These are phyloP conservation scores for Nyleta sp. DNA, from an alignment of 2,888 invertebrate species.

Conservation along the genomic window DNA sequence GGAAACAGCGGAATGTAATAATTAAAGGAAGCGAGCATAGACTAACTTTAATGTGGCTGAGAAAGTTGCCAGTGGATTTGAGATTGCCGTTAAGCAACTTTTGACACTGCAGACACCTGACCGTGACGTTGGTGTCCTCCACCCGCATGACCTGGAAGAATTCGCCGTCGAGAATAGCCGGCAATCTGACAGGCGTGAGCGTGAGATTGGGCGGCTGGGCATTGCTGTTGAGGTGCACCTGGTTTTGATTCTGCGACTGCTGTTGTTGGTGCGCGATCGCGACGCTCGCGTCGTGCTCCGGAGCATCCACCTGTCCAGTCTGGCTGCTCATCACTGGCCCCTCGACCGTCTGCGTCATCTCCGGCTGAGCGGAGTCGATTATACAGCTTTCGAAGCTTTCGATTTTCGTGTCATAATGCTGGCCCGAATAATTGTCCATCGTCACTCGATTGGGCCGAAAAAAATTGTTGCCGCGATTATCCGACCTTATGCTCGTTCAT, in stretches of 20 bases:
- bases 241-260: conserved; percentile 69
- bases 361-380: conserved; percentile 73
- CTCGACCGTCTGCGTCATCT: conserved; percentile 72
- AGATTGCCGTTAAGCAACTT: conserved; percentile 80
- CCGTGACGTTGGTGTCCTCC: conserved; percentile 80
- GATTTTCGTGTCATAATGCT: conserved; percentile 77
- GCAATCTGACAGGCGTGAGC: conserved; percentile 78
- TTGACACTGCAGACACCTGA: conserved; percentile 79
- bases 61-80: conserved; percentile 81
- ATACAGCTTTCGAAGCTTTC: conserved; percentile 79
- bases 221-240: conserved; percentile 74
- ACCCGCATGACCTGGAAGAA: conserved; percentile 79
- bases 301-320: conserved; percentile 68
- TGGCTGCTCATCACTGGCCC: conserved; percentile 68
- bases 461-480: too few species aligned
- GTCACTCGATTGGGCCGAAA: too few species aligned
- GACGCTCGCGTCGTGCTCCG: conserved; percentile 70
- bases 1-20: too few species aligned
- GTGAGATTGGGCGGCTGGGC: conserved; percentile 73
- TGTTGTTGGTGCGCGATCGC: conserved; percentile 66
- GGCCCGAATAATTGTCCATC: conserved; percentile 78
- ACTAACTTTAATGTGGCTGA: conserved; percentile 81
- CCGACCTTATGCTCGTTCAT: too few species aligned
- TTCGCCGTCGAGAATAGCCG: conserved; percentile 80
- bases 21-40: too few species aligned